Evolutionary conservation across 1,140 invertebrate genomes (phyloP), one percentile per base, ranked within the genome.

Genomic region (Scaptomyza graminum): DNA sequence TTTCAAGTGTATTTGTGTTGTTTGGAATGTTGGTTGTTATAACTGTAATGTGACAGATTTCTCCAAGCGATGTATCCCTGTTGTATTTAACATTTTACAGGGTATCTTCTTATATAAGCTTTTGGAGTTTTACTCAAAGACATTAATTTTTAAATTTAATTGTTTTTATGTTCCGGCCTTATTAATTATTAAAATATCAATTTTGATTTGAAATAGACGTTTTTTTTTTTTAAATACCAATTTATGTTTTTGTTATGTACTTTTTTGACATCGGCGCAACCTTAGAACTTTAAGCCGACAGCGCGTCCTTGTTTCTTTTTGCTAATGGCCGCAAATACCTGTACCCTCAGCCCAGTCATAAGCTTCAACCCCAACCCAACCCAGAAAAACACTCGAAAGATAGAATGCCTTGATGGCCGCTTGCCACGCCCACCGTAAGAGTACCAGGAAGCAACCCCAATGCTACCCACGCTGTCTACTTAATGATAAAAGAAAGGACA

Each of bases 401-500:
- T 22, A 64, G 51, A 63, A 55, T 63, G 50, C 18, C 31, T 49
- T 22, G 63, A 57, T 62, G 66, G 54, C 61, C 50, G 63, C 22
- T 57, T 57, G 51, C 66, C 59, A 69, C 65, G 65, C 71, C 51
- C 13, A 37, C 31, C 31, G 31, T 34, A 34, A 47, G 31, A 15
- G 5, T 8, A 34, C 28, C 9, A 47, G 52, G n/a, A 31, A 62
- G 31, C 66, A 69, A 63, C 59, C 66, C 65, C 71, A 71, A 71
- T 61, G 67, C 57, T 64, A 60, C 74, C 70, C 78, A 82, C 70
- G 74, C 76, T 82, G 85, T 82, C 83, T 79, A 87, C 82, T 82
- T 87, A 87, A 87, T 87, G 83, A 88, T 87, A 87, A 87, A 87
- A 87, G 82, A 87, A 87, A 87, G 82, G 82, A 87, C 82, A 87